phyloP scores from a whole-genome alignment of 1,140 invertebrate genomes.

The Drosophila eugracilis region DNA sequence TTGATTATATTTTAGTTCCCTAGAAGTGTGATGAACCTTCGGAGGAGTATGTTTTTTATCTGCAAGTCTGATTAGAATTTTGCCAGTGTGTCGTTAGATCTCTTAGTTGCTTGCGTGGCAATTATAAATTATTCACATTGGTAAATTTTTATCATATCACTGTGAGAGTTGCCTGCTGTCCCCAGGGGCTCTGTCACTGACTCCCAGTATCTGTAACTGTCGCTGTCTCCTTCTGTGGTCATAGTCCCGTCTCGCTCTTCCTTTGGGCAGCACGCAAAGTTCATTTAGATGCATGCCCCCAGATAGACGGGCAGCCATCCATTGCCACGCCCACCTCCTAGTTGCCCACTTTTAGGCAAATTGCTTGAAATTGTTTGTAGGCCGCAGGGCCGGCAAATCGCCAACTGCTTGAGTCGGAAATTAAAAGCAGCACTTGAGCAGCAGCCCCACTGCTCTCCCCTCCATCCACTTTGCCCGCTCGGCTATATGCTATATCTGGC shows the following conservation, averaged over 20 bases:
- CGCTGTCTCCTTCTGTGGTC: neutral
- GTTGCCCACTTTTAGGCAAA: conserved; percentile 79
- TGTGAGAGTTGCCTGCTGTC: conserved; percentile 40
- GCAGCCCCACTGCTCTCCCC: conserved; percentile 13
- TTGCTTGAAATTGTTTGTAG: conserved; percentile 57
- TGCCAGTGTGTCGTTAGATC: conserved; percentile 15
- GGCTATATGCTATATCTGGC: conserved; percentile 56
- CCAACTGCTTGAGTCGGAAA: conserved; percentile 72
- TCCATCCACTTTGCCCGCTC: neutral
- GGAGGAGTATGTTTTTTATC: too few relatives aligned
- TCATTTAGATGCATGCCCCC: conserved; percentile 79
- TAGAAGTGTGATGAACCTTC: too few relatives aligned
- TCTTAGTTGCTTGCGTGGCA: conserved; percentile 60
- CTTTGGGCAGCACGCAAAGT: conserved; percentile 61
- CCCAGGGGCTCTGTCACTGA: conserved; percentile 24
- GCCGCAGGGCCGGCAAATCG: conserved; percentile 49
- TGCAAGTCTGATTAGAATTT: too few relatives aligned
- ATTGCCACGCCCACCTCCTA: conserved; percentile 28
- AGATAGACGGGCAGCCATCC: conserved; percentile 57
- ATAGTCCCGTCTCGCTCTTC: neutral
- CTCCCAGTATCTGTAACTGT: conserved; percentile 13
- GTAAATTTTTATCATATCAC: conserved; percentile 57
- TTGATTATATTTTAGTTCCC: too few relatives aligned
- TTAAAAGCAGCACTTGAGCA: conserved; percentile 77
- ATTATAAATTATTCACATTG: conserved; percentile 76